Evolutionary conservation across 2,113 vertebrate species (phyloP), one percentile per base, ranked within the genome.

Genomic region (Smithornis capensis): DNA sequence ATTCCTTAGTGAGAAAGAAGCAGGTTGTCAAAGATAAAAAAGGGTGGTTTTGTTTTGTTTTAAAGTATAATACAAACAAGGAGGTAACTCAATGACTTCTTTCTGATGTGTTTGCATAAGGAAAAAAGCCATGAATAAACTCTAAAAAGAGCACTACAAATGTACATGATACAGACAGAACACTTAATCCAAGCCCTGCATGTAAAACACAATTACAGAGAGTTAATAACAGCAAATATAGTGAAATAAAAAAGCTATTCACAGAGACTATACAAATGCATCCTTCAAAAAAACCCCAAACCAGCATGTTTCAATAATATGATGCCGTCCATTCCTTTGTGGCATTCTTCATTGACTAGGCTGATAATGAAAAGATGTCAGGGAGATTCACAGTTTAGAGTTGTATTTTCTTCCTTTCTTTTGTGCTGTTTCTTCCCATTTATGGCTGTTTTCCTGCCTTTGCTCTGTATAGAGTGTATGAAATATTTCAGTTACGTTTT

Each of bases 11-110:
- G n/a, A n/a, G n/a, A n/a, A 74, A 68, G 49, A 44, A 64, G 31
- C 14, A 50, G 25, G 22, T 67, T 80, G 29, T 38, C 67, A 93
- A 69, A 80, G 94, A 88, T 62, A 94, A 77, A 62, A 62, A 77
- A 83, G 37, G 16, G 21, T 79, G 38, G 17, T 0, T 86, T 88
- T 69, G 69, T 85, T 96, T 92, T 73, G 90, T 73, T 96, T 95
- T 90, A 82, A 90, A 91, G 28, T 89, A 74, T 83, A 87, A 96
- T 56, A 91, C 88, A 91, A 94, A 96, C 94, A 65, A 73, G 57
- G 44, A 94, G 40, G 50, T 64, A 95, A 67, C 55, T 86, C 87
- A 17, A 60, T 89, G 59, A 28, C 64, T 95, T 92, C 69, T 87
- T 90, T 95, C 79, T 67, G 85, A 91, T 87, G 35, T 92, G 35